Conservation (phyloP, 30 jellyfish, hydroid and myxozoan genomes). For the Aurelia sp. region DNA sequence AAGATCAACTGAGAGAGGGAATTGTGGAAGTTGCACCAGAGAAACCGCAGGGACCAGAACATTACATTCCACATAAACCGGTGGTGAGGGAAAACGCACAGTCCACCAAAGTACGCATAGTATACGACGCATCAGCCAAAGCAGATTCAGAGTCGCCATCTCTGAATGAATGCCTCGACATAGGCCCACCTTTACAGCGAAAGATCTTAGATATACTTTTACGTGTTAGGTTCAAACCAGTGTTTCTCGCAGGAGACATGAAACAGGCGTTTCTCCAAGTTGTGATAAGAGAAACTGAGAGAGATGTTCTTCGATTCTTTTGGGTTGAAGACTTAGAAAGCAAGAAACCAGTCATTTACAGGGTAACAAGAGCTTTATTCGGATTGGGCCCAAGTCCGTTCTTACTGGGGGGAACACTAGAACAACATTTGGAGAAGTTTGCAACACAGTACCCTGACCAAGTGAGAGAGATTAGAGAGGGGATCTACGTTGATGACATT, state of each 20-base stretch:
- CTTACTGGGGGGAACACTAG: slow-evolving; percentile 62
- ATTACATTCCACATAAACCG: slow-evolving; percentile 77
- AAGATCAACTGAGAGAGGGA: slow-evolving; percentile 67
- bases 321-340: slow-evolving; percentile 51
- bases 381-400: slow-evolving; percentile 71
- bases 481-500: too few species aligned
- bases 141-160: slow-evolving; percentile 25
- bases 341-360: slow-evolving; percentile 6
- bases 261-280: slow-evolving; percentile 81
- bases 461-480: slow-evolving; percentile 28
- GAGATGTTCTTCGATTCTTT: slow-evolving; percentile 62
- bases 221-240: slow-evolving; percentile 65
- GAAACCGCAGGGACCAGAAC: slow-evolving; percentile 41
- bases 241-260: slow-evolving; percentile 74
- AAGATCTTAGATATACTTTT: slow-evolving; percentile 51
- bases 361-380: slow-evolving; percentile 59
- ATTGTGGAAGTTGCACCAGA: slow-evolving; percentile 78
- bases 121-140: slow-evolving; percentile 66
- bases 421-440: slow-evolving; percentile 53
- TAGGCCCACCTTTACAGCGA: slow-evolving; percentile 75
- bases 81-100: slow-evolving; percentile 73
- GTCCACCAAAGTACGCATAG: slow-evolving; percentile 72
- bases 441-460: slow-evolving; percentile 13
- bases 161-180: slow-evolving; percentile 75
- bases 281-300: slow-evolving; percentile 49